These are phyloP conservation scores for Mycetomoellerius zeteki DNA, from an alignment of 1,140 invertebrate genomes.

Conservation along the genomic window DNA sequence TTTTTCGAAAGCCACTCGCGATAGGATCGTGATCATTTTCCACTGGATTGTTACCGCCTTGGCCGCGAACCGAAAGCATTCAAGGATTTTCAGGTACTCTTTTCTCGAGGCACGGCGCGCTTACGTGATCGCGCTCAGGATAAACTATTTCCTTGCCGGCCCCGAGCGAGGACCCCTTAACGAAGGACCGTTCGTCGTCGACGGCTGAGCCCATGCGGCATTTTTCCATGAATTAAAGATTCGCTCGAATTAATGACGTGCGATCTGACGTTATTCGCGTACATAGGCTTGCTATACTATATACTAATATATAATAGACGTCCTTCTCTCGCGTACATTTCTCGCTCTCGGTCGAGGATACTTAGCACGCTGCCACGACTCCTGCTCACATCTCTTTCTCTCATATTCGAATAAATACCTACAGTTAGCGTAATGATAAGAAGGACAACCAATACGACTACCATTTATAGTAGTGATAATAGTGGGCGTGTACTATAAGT, in stretches of 20 bases:
- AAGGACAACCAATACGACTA: conserved; percentile 83
- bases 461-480: conserved; percentile 84
- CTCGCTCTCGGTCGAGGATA: conserved; percentile 73
- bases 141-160: conserved; percentile 12
- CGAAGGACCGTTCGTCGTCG: conserved; percentile 66
- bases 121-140: conserved; percentile 28
- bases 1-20: background rate
- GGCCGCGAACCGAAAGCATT: conserved; percentile 24
- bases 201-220: conserved; percentile 15
- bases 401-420: conserved; percentile 83
- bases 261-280: conserved; percentile 24
- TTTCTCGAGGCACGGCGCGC: conserved; percentile 43
- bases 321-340: background rate
- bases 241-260: conserved; percentile 34
- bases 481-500: conserved; percentile 81
- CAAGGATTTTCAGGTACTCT: conserved; percentile 62
- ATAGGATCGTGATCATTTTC: background rate
- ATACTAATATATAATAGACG: conserved; percentile 3
- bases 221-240: background rate
- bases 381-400: conserved; percentile 42
- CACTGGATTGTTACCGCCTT: background rate
- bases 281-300: conserved; percentile 21
- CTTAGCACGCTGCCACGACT: conserved; percentile 76
- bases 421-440: conserved; percentile 81
- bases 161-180: conserved; percentile 31